Evolutionary conservation across 1,140 invertebrate species (phyloP).

Genomic region (Sipha flava): DNA sequence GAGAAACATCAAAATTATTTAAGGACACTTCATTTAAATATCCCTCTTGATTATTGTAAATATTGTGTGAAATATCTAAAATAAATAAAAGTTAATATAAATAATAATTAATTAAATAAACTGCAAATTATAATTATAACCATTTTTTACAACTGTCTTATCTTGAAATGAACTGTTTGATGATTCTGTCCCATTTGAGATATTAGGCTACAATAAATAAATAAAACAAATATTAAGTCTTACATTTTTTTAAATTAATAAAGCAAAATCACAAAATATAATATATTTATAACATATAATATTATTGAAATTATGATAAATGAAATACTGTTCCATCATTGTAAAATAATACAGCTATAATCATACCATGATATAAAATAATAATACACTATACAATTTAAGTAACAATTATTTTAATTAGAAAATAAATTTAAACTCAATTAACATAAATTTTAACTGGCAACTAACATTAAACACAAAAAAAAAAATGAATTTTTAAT

Average conservation of each 20-base stretch:
- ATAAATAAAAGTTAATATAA: neutral
- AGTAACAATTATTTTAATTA: neutral
- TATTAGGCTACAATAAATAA: neutral
- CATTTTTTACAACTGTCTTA: neutral
- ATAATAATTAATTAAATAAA: neutral
- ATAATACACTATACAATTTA: neutral
- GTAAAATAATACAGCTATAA: neutral
- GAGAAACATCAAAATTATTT: neutral
- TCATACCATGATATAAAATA: neutral
- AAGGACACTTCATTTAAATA: neutral
- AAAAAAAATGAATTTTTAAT: neutral
- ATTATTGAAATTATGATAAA: neutral
- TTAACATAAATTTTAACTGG: neutral
- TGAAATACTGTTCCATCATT: no score
- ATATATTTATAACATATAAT: neutral
- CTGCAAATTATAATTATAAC: neutral
- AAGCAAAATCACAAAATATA: neutral
- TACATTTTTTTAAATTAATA: neutral
- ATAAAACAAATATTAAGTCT: neutral
- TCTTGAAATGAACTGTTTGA: conserved; percentile 26
- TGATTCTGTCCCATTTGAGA: conserved; percentile 14
- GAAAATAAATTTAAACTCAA: neutral
- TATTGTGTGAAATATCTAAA: neutral
- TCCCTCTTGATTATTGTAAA: neutral
- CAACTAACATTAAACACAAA: neutral